phyloP scores from a whole-genome alignment of 2,888 invertebrate species.

The Himalopsyche japonica region DNA sequence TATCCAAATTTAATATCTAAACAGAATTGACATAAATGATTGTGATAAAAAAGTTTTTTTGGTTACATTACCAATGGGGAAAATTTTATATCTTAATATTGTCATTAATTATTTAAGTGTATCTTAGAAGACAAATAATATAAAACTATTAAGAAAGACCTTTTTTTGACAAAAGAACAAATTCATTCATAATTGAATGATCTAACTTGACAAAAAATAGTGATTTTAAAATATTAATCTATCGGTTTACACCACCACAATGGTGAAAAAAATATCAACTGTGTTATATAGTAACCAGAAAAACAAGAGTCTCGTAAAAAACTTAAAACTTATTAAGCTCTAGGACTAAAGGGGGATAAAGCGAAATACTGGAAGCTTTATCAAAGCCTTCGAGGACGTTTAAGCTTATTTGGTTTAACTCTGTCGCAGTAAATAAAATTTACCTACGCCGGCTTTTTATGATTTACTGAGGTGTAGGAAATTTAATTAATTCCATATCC shows the following conservation, averaged over 20 bases:
- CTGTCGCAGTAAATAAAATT: neutral
- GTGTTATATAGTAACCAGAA: neutral
- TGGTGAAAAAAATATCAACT: slow-evolving; percentile 19
- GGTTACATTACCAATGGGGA: no score
- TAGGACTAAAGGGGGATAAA: neutral
- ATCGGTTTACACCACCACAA: slow-evolving; percentile 9
- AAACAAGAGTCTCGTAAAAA: neutral
- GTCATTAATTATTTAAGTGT: no score
- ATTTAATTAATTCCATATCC: neutral
- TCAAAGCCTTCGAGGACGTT: neutral
- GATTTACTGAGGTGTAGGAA: neutral
- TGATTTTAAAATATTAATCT: slow-evolving; percentile 23
- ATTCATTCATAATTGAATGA: no score
- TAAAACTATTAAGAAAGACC: no score
- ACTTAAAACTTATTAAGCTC: neutral
- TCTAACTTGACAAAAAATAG: neutral
- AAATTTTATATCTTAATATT: no score
- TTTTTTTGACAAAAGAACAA: no score
- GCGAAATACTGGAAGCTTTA: neutral
- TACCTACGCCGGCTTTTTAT: neutral
- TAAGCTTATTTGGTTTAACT: neutral
- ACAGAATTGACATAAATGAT: no score
- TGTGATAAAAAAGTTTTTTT: no score
- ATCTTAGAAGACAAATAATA: no score
- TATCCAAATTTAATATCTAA: no score